Conservation (phyloP, 2,888 invertebrate species). For the Gymnocheta viridis region DNA sequence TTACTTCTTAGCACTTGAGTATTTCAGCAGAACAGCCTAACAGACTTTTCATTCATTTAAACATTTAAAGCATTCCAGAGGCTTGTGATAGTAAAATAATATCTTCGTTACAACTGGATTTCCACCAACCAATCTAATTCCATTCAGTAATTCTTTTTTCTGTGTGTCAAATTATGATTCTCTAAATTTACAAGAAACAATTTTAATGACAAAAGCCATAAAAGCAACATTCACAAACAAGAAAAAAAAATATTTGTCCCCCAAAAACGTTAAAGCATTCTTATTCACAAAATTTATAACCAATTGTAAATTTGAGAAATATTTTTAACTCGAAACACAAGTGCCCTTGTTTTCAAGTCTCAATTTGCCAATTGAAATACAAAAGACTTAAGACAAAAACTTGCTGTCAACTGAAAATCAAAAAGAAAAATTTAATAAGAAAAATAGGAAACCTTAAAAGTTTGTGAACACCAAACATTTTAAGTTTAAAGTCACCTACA, state of each 20-base stretch:
- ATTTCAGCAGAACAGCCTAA: too few relatives aligned
- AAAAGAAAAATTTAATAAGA: background rate
- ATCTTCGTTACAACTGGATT: too few relatives aligned
- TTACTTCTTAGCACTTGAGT: too few relatives aligned
- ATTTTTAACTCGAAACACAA: background rate
- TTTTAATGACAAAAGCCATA: background rate
- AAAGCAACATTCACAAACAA: too few relatives aligned
- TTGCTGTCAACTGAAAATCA: slow-evolving; percentile 4
- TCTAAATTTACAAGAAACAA: background rate
- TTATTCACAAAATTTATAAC: background rate
- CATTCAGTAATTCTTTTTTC: too few relatives aligned
- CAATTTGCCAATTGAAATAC: slow-evolving; percentile 20
- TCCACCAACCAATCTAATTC: too few relatives aligned
- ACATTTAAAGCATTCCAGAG: too few relatives aligned
- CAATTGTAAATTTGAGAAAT: background rate
- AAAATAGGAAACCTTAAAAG: slow-evolving; percentile 35
- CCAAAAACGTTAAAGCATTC: background rate
- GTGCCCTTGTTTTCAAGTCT: slow-evolving; percentile 17
- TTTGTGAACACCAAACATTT: background rate
- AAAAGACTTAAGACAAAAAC: slow-evolving; percentile 61
- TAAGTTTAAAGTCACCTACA: slow-evolving; percentile 49
- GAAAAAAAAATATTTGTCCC: background rate
- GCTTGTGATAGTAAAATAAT: too few relatives aligned
- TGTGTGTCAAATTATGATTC: background rate
- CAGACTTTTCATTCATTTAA: too few relatives aligned